Conservation (phyloP, 1,140 invertebrate species). For the Antheraea mylitta region DNA sequence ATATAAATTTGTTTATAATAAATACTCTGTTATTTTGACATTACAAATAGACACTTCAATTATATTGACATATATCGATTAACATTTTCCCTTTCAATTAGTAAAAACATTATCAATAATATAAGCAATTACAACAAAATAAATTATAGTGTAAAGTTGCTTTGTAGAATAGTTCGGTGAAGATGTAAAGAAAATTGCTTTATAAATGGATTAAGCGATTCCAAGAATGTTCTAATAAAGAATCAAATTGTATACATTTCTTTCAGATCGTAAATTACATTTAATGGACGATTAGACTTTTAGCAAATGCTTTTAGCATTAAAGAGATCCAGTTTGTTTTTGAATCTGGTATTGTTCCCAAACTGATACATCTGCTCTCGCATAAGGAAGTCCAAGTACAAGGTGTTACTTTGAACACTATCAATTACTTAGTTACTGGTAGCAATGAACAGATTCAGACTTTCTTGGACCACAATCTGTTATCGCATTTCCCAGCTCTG, state of each 20-base stretch:
- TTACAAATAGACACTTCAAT: no score
- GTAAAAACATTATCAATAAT: no score
- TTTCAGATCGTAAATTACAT: conserved; percentile 97
- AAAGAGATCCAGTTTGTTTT: conserved; percentile 99
- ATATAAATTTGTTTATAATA: no score
- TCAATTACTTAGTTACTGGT: conserved; percentile 99
- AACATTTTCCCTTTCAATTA: no score
- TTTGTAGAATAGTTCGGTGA: no score
- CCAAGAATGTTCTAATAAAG: no score
- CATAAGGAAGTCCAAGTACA: conserved; percentile 98
- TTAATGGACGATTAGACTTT: conserved; percentile 98
- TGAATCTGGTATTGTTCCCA: conserved; percentile 96
- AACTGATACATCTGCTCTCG: conserved; percentile 95
- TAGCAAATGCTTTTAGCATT: conserved; percentile 99
- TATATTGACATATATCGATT: no score
- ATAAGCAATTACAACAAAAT: no score
- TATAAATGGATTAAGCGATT: no score
- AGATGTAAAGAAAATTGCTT: no score
- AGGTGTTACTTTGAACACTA: conserved; percentile 96
- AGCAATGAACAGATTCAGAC: conserved; percentile 99
- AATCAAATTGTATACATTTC: conserved; percentile 18
- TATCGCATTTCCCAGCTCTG: conserved; percentile 89
- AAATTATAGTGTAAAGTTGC: no score
- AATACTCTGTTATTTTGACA: no score
- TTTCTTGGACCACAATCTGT: conserved; percentile 84